Evolutionary conservation across 1,140 invertebrate species (phyloP).

Genomic region (Potamilus streckersoni): DNA sequence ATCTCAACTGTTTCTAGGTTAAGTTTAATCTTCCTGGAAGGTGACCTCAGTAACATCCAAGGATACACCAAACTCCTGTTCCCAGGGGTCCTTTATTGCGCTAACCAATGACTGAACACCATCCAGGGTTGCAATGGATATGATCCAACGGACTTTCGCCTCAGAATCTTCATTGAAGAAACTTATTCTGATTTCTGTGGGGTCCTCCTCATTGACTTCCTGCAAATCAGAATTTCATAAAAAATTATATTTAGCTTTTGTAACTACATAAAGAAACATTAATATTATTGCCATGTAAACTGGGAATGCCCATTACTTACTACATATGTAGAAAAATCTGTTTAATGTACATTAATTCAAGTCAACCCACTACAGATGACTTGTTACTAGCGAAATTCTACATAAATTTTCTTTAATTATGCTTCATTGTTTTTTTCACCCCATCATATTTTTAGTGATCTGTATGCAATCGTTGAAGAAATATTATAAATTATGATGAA

Average conservation of each 20-base stretch:
- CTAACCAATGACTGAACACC: constrained; percentile 47
- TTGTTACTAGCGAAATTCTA: background rate
- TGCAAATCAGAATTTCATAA: constrained; percentile 27
- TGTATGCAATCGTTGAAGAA: no score
- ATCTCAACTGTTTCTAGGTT: no score
- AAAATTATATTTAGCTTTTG: background rate
- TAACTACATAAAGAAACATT: background rate
- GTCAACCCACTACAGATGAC: background rate
- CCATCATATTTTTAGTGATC: no score
- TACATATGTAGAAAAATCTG: background rate
- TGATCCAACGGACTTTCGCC: constrained; percentile 46
- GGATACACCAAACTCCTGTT: constrained; percentile 56
- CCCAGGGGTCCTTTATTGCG: constrained; percentile 56
- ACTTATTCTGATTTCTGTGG: constrained; percentile 38
- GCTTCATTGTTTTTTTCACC: no score
- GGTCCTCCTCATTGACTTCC: constrained; percentile 46
- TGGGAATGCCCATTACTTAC: background rate
- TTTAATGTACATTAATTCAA: background rate
- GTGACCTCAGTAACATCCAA: constrained; percentile 40
- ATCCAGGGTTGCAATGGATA: constrained; percentile 48
- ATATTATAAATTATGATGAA: no score
- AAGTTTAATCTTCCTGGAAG: no score
- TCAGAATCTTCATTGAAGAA: constrained; percentile 56
- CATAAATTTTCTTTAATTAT: no score
- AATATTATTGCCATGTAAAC: background rate